phyloP scores from a whole-genome alignment of 2,888 invertebrate genomes.

The Melitaea athalia region DNA sequence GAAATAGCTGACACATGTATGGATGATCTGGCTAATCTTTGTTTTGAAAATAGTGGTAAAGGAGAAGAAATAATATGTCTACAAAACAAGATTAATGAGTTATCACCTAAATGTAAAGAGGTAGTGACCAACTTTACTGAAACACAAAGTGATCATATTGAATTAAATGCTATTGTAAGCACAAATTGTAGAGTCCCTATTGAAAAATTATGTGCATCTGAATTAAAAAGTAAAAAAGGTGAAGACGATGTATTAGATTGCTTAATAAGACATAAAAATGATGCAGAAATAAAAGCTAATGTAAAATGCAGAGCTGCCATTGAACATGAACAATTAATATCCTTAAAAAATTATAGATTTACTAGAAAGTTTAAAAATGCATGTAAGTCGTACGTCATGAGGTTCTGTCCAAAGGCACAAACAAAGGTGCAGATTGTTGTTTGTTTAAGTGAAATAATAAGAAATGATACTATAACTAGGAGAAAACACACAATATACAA shows the following conservation, averaged over 20 bases:
- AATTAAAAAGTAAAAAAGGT: conserved; percentile 86
- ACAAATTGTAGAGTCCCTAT: conserved; percentile 91
- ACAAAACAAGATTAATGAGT: conserved; percentile 90
- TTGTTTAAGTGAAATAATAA: conserved; percentile 94
- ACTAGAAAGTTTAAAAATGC: conserved; percentile 97
- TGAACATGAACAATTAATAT: conserved; percentile 98
- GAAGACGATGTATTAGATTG: conserved; percentile 97
- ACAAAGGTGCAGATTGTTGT: conserved; percentile 90
- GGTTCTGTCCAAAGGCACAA: conserved; percentile 86
- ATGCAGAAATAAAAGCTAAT: conserved; percentile 89
- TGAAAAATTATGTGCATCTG: conserved; percentile 87
- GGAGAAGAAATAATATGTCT: conserved; percentile 97
- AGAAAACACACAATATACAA: conserved; percentile 90
- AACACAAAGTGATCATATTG: conserved; percentile 93
- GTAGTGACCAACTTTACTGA: conserved; percentile 93
- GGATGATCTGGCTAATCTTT: conserved; percentile 90
- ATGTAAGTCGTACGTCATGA: conserved; percentile 90
- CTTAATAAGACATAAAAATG: conserved; percentile 94
- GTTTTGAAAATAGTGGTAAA: conserved; percentile 91
- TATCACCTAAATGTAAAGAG: conserved; percentile 86
- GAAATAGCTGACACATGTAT: conserved; percentile 96
- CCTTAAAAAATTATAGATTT: conserved; percentile 96
- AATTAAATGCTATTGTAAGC: conserved; percentile 93
- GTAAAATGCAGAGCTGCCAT: conserved; percentile 94
- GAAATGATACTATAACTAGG: conserved; percentile 92